A percentile compares a stretch with the other conserved stretches of the same genome.
Evolutionary conservation across 2,888 invertebrate species (phyloP).

Genomic region (Cerceris rybyensis): DNA sequence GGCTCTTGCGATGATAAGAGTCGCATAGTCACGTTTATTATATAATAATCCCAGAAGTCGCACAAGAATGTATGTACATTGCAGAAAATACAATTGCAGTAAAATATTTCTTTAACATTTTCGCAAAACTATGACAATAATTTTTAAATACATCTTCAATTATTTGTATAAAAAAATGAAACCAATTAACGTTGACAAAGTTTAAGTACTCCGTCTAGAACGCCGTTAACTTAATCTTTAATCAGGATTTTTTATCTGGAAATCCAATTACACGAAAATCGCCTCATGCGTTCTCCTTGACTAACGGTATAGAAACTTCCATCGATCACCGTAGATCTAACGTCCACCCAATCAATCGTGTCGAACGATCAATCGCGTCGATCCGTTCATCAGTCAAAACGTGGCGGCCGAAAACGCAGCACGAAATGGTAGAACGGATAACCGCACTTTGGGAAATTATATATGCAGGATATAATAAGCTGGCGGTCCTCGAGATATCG

Average conservation of each 20-base stretch:
- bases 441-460: conserved; percentile 73
- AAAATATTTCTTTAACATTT: too few species aligned
- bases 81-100: too few species aligned
- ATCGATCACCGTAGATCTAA: conserved; percentile 56
- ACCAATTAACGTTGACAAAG: neutral
- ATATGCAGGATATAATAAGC: conserved; percentile 81
- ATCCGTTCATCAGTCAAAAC: conserved; percentile 38
- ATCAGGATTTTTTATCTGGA: conserved; percentile 41
- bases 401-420: conserved; percentile 47
- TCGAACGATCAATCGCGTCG: conserved; percentile 28
- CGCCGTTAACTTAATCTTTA: neutral
- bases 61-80: too few species aligned
- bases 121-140: too few species aligned
- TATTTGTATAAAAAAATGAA: neutral
- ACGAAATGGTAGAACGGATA: conserved; percentile 52
- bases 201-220: neutral
- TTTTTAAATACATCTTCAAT: too few species aligned
- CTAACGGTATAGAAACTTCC: conserved; percentile 18
- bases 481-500: conserved; percentile 81
- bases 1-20: too few species aligned
- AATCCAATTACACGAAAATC: conserved; percentile 44
- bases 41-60: too few species aligned
- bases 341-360: conserved; percentile 44
- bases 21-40: too few species aligned
- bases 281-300: neutral